Conservation (phyloP, 2,113 vertebrate genomes). For the Callaeas wilsoni region DNA sequence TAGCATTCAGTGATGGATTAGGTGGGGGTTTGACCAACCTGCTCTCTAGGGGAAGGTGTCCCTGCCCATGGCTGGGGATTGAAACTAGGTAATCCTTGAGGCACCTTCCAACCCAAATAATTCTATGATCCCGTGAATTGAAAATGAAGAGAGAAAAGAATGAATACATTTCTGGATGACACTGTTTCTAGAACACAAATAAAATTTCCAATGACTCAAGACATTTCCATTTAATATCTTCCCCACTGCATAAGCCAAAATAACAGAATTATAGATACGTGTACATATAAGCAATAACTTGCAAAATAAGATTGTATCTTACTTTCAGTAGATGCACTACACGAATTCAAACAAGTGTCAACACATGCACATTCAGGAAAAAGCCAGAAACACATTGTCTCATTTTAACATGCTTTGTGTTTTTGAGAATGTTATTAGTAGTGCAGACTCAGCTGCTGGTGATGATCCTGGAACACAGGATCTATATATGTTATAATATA, state of each 20-base stretch:
- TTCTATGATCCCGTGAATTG: not conserved
- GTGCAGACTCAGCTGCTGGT: not conserved
- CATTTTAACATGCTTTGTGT: not conserved
- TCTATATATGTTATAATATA: not conserved
- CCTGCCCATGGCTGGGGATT: not conserved
- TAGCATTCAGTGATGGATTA: accelerated
- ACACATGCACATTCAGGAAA: not conserved
- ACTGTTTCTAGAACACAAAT: not conserved
- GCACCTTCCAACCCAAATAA: not conserved
- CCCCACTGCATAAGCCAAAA: not conserved
- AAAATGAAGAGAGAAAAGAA: not conserved
- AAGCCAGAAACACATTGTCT: not conserved
- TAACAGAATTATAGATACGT: not conserved
- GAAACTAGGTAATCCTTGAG: not conserved
- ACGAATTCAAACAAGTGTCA: not conserved
- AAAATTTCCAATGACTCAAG: not conserved
- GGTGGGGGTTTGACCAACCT: not conserved
- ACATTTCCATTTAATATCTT: not conserved
- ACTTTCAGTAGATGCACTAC: not conserved
- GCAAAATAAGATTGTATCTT: not conserved
- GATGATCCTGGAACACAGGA: not conserved
- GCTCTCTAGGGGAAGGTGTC: not conserved
- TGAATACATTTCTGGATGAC: not conserved
- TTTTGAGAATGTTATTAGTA: not conserved
- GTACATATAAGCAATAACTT: not conserved